Base-by-base conservation (phyloP, 53 echinoderm and acorn worm species). In the Echinarachnius parma region DNA sequence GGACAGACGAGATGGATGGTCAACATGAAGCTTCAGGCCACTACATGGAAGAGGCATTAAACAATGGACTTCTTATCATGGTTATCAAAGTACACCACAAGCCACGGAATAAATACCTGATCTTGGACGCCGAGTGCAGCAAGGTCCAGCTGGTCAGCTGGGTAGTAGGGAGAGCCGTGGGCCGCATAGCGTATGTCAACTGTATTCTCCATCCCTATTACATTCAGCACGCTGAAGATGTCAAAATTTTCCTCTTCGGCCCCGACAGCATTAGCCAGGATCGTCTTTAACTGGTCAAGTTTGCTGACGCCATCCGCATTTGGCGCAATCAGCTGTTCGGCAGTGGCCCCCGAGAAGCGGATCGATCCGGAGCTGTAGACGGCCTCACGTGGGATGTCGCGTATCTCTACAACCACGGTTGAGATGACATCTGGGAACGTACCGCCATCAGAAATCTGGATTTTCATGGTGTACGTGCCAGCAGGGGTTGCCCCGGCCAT, bases 131-230 rank as follows among this genome's bases (percentile, higher is more conserved):
- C 55, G 0, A 72, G 57, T 22, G 88, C 98, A 23, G 76, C 86
- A n/a, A 82, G 77, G 53, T 98, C 79, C 59, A 98, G 76, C 49
- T 63, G 34, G 34, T 98, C 98, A 0, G 98, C 86, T 10, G 91
- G 87, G 49, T 98, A 98, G 53, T 77, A 98, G 0, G 91, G 98
- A 0, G 98, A 92, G 5, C 91, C 98, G 37, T 92, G 91, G 5
- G 98, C 98, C 2, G 98, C 85, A 44, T 91, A 98, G 13, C 98
- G 54, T 0, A 98, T 86, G 31, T 92, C 91, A 1, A 91, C 72
- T 0, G 62, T 64, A 37, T 78, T 58, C 44, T 78, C 81, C 60
- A 70, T 59, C 8, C 80, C 88, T 0, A 27, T 46, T 3, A 98
- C 98, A 19, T 92, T 86, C 48, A 92, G 52, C 21, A 98, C 77